Evolutionary conservation across 37 sponge, comb jelly and placozoan species (phyloP).

Genomic region (Geodia barretti): DNA sequence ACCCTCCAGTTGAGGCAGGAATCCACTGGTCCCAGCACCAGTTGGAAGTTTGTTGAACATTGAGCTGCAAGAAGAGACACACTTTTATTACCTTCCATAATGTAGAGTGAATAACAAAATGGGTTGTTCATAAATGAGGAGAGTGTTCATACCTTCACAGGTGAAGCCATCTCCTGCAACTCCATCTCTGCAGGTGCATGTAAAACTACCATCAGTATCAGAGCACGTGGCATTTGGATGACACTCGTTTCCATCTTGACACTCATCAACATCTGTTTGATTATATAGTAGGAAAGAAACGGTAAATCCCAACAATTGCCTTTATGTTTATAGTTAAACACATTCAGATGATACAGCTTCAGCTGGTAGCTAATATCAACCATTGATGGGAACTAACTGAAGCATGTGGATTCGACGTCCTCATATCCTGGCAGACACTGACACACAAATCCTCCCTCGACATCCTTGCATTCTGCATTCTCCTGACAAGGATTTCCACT

Average conservation of each 20-base stretch:
- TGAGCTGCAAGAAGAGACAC: not conserved
- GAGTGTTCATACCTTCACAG: not conserved
- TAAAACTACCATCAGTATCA: not conserved
- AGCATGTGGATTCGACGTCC: not conserved
- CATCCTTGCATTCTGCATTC: not conserved
- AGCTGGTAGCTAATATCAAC: too few relatives aligned
- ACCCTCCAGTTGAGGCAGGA: not conserved
- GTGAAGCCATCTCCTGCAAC: not conserved
- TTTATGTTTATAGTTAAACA: too few relatives aligned
- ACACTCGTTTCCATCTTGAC: not conserved
- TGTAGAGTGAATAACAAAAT: too few relatives aligned
- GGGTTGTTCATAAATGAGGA: too few relatives aligned
- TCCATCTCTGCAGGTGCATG: not conserved
- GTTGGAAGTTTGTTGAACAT: not conserved
- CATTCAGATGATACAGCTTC: too few relatives aligned
- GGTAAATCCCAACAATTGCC: too few relatives aligned
- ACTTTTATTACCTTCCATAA: too few relatives aligned
- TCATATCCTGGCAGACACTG: not conserved
- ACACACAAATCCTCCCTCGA: not conserved
- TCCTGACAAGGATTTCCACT: not conserved
- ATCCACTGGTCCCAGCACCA: not conserved
- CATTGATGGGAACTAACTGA: not conserved
- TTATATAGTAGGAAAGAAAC: too few relatives aligned
- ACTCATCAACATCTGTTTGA: not conserved
- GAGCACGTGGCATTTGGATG: not conserved